Evolutionary conservation across 2,113 vertebrate genomes (phyloP).

Genomic region (Alosa alosa): DNA sequence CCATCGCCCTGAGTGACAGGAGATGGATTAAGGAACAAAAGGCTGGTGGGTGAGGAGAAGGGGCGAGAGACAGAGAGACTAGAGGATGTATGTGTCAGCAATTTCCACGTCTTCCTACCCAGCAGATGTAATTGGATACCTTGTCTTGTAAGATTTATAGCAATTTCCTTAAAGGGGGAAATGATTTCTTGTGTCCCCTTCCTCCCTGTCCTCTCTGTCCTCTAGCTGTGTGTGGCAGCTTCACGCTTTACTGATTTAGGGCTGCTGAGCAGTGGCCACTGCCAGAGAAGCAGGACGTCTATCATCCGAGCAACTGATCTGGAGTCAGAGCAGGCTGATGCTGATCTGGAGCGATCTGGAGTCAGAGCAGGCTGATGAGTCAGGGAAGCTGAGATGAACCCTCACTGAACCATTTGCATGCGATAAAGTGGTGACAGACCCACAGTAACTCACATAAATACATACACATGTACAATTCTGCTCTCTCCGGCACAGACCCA

Average conservation of each 20-base stretch:
- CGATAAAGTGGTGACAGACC: not conserved
- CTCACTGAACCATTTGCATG: not conserved
- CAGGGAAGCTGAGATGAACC: not conserved
- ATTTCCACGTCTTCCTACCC: slow-evolving; percentile 13
- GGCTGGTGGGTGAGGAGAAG: not conserved
- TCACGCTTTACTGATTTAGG: not conserved
- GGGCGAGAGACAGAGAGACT: not conserved
- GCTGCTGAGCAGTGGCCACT: not conserved
- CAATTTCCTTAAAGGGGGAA: slow-evolving; percentile 16
- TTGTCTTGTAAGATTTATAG: slow-evolving; percentile 27
- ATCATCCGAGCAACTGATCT: not conserved
- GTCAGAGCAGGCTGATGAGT: not conserved
- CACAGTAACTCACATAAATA: not conserved
- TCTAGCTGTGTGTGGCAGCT: not conserved
- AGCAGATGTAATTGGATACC: slow-evolving; percentile 32
- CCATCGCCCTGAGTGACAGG: slow-evolving; percentile 7
- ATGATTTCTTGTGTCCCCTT: slow-evolving; percentile 3
- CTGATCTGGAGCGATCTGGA: too few relatives aligned
- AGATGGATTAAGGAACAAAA: not conserved
- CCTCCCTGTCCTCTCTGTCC: not conserved
- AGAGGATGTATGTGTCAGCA: slow-evolving; percentile 17
- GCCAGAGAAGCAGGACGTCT: not conserved
- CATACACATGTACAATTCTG: not conserved
- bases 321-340: not conserved
- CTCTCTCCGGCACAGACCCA: too few relatives aligned